phyloP scores from a whole-genome alignment of 2,113 vertebrate genomes.

The Brachyhypopomus occidentalis region DNA sequence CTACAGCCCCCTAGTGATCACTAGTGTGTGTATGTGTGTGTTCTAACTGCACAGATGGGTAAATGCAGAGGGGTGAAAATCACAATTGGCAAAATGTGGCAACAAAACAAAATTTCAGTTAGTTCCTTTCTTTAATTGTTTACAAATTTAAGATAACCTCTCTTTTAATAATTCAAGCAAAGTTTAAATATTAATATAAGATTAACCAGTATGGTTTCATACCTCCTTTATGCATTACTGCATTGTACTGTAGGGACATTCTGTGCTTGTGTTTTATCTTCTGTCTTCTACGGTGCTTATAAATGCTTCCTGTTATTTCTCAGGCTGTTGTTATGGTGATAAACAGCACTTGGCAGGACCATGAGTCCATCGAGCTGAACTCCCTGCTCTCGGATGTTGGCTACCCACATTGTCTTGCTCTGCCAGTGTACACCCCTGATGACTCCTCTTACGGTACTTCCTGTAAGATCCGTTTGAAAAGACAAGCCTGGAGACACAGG shows the following conservation, averaged over 20 bases:
- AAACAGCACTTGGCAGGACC: slow-evolving; percentile 61
- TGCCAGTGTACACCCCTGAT: slow-evolving; percentile 55
- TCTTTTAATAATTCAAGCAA: not conserved
- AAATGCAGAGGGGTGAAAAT: no score
- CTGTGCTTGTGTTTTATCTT: no score
- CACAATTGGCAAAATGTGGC: no score
- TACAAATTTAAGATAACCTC: no score
- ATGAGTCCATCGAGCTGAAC: slow-evolving; percentile 50
- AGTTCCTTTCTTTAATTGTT: no score
- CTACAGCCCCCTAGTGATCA: no score
- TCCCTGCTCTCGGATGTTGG: slow-evolving; percentile 59
- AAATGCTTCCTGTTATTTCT: slow-evolving; percentile 1
- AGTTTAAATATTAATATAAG: not conserved
- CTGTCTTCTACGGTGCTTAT: no score
- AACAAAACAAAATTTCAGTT: no score
- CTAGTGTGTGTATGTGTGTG: no score
- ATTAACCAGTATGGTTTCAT: not conserved
- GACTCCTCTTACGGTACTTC: slow-evolving; percentile 58
- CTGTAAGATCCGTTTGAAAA: not conserved
- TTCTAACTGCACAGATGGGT: no score
- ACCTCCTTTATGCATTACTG: not conserved
- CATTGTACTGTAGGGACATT: no score
- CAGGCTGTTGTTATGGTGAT: slow-evolving; percentile 66
- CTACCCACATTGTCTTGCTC: slow-evolving; percentile 62
- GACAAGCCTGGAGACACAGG: no score